phyloP scores from a whole-genome alignment of 2,888 invertebrate species.

The Phortica okadai region DNA sequence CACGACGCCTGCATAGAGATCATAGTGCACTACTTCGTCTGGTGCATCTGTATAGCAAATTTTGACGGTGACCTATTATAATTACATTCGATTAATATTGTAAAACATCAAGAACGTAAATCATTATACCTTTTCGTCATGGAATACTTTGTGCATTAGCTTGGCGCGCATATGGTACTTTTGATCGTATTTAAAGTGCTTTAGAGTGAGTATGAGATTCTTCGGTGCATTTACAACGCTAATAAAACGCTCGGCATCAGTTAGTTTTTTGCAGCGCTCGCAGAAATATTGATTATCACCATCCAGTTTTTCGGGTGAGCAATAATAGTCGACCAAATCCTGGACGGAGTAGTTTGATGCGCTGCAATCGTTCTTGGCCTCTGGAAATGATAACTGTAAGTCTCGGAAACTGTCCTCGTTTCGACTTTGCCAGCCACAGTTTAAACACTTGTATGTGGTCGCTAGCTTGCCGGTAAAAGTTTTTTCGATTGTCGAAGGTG shows the following conservation, averaged over 20 bases:
- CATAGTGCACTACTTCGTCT: constrained; percentile 79
- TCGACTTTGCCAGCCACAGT: constrained; percentile 84
- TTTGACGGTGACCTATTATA: constrained; percentile 74
- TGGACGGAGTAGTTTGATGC: constrained; percentile 82
- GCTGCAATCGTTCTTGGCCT: constrained; percentile 75
- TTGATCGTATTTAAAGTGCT: constrained; percentile 87
- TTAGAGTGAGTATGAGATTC: constrained; percentile 87
- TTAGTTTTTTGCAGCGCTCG: constrained; percentile 84
- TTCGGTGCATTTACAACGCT: constrained; percentile 85
- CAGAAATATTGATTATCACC: constrained; percentile 91
- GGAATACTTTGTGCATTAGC: constrained; percentile 83
- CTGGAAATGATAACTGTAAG: constrained; percentile 86
- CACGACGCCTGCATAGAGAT: constrained; percentile 88
- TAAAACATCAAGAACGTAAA: not conserved
- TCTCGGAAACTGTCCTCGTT: constrained; percentile 89
- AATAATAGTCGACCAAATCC: constrained; percentile 85
- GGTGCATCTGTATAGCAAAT: constrained; percentile 72
- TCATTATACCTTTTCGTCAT: constrained; percentile 77
- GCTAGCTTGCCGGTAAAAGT: constrained; percentile 87
- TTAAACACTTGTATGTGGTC: constrained; percentile 85
- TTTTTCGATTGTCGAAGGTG: constrained; percentile 78
- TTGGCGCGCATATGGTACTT: constrained; percentile 86
- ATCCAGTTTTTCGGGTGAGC: constrained; percentile 85
- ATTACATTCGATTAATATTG: not conserved
- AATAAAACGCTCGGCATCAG: constrained; percentile 86